A percentile compares a stretch with the other conserved stretches of the same genome.
Evolutionary conservation across 1,140 invertebrate species (phyloP).

Genomic region (Marisa cornuarietis): DNA sequence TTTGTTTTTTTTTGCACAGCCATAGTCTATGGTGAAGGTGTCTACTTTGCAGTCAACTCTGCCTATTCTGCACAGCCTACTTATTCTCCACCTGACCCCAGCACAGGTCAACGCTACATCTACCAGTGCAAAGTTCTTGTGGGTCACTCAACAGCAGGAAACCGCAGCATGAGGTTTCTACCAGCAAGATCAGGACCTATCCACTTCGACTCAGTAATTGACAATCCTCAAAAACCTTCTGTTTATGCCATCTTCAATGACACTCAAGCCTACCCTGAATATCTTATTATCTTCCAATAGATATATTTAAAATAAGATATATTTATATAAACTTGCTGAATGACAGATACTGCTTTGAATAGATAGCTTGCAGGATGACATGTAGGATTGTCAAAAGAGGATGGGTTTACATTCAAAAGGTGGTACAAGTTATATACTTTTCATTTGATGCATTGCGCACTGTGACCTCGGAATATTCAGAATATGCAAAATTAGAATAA

Average conservation of each 20-base stretch:
- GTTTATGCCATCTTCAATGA: constrained; percentile 45
- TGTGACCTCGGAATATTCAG: no score
- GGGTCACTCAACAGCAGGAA: constrained; percentile 14
- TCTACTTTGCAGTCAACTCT: constrained; percentile 43
- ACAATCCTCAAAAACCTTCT: background rate
- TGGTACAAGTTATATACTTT: no score
- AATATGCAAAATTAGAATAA: no score
- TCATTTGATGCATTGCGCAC: no score
- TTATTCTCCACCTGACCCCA: constrained; percentile 26
- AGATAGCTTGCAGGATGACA: no score
- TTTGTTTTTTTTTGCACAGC: constrained; percentile 23
- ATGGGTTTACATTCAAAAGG: no score
- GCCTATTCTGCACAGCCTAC: background rate
- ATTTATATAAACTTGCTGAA: background rate
- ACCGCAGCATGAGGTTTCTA: background rate
- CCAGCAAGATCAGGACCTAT: constrained; percentile 7
- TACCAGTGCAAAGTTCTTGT: constrained; percentile 20
- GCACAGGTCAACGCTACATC: background rate
- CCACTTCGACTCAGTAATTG: constrained; percentile 34
- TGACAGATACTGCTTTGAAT: no score
- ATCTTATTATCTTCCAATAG: constrained; percentile 20
- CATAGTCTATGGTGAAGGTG: constrained; percentile 40
- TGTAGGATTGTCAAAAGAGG: no score
- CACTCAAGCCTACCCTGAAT: constrained; percentile 48
- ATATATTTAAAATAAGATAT: no score